Percentiles rank a stretch among this genome's conserved stretches.
These are phyloP conservation scores for Esox masquinongy DNA, from an alignment of 2,797 vertebrate species.

Conservation along the genomic window DNA sequence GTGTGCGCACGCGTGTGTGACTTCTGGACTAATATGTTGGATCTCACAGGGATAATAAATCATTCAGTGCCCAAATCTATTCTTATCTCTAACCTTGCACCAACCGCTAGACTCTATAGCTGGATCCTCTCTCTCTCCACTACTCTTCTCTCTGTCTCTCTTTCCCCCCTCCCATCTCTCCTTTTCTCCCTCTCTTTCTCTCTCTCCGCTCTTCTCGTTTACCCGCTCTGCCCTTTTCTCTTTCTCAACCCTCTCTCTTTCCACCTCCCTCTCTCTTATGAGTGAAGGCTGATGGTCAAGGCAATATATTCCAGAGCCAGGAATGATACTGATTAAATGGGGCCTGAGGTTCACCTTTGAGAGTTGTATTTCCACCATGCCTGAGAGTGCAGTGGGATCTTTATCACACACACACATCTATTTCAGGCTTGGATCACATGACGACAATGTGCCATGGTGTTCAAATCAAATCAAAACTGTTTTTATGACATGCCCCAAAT, in stretches of 20 bases:
- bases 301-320: constrained; percentile 1
- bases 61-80: constrained; percentile 47
- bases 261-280: not conserved
- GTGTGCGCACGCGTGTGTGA: constrained; percentile 4
- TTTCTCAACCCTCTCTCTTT: constrained; percentile 8
- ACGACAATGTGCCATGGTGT: constrained; percentile 38
- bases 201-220: constrained; percentile 27
- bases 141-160: constrained; percentile 13
- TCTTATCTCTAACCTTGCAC: constrained; percentile 43
- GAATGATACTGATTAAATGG: constrained; percentile 20
- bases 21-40: constrained; percentile 3
- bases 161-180: not conserved
- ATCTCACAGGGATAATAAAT: constrained; percentile 46
- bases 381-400: constrained; percentile 38
- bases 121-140: constrained; percentile 19
- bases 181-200: constrained; percentile 15
- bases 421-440: constrained; percentile 51
- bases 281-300: not conserved
- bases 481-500: no score
- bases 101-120: constrained; percentile 6
- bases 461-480: not conserved
- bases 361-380: constrained; percentile 46
- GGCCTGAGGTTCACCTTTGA: constrained; percentile 43
- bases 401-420: constrained; percentile 37
- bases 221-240: constrained; percentile 31